Percentiles rank a stretch among this genome's conserved stretches.
These are phyloP conservation scores for Steinernema scapterisci DNA, from an alignment of 2,888 invertebrate species.

Conservation along the genomic window DNA sequence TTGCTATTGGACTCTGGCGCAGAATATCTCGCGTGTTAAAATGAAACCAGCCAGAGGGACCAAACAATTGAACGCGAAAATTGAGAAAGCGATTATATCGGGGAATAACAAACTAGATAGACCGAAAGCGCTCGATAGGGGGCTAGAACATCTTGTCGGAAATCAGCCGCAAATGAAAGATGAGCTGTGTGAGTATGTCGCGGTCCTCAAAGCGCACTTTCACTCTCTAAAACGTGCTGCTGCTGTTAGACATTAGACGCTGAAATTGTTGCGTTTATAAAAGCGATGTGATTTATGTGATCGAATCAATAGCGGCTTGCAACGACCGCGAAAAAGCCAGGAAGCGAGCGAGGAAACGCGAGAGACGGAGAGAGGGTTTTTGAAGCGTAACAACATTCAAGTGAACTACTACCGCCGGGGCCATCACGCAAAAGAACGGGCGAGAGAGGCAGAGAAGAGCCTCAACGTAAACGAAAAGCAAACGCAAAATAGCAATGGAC, in stretches of 20 bases:
- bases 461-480: background rate
- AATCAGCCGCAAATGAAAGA: too few species aligned
- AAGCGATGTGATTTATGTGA: background rate
- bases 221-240: background rate
- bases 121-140: background rate
- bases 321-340: background rate
- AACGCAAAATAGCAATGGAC: conserved; percentile 10
- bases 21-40: background rate
- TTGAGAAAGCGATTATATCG: background rate
- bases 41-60: background rate
- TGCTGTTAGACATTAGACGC: background rate
- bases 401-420: background rate
- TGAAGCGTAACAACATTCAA: background rate
- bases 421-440: background rate
- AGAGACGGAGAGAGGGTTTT: background rate
- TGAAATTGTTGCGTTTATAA: background rate
- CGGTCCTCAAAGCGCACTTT: background rate
- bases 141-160: too few species aligned
- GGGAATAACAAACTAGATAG: background rate
- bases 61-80: conserved; percentile 20
- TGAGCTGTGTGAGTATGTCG: too few species aligned
- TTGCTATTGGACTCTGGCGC: background rate
- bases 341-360: background rate
- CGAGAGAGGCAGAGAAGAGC: background rate
- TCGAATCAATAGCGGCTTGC: conserved; percentile 2